phyloP scores from a whole-genome alignment of 2,113 vertebrate genomes.

The Murina feae region DNA sequence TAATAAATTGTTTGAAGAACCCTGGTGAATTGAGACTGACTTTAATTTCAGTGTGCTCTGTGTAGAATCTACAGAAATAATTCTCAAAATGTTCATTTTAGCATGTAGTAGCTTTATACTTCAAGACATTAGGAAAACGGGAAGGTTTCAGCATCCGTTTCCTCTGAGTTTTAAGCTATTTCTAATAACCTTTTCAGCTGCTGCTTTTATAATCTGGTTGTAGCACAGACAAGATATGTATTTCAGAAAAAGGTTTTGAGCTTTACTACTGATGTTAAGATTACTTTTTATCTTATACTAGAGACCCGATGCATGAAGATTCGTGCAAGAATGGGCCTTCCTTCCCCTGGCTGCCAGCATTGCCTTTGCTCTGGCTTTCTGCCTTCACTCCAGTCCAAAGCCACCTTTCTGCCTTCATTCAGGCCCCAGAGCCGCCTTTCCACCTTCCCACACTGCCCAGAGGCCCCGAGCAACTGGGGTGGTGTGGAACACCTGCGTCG shows the following conservation, averaged over 20 bases:
- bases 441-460: too few species aligned
- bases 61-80: constrained; percentile 1
- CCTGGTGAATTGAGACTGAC: neutral
- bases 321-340: too few species aligned
- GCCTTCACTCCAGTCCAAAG: too few species aligned
- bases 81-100: neutral
- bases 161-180: neutral
- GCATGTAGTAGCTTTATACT: neutral
- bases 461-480: too few species aligned
- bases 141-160: neutral
- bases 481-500: too few species aligned
- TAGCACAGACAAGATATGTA: neutral
- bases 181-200: neutral
- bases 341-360: too few species aligned
- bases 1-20: neutral
- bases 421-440: too few species aligned
- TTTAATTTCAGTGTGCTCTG: neutral
- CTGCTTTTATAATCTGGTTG: neutral
- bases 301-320: too few species aligned
- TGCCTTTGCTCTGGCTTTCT: too few species aligned
- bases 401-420: too few species aligned
- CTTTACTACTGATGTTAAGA: neutral
- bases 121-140: neutral
- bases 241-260: neutral
- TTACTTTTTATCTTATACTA: neutral